phyloP scores from a whole-genome alignment of 2,888 invertebrate genomes.

The Drosophila fungiperda region DNA sequence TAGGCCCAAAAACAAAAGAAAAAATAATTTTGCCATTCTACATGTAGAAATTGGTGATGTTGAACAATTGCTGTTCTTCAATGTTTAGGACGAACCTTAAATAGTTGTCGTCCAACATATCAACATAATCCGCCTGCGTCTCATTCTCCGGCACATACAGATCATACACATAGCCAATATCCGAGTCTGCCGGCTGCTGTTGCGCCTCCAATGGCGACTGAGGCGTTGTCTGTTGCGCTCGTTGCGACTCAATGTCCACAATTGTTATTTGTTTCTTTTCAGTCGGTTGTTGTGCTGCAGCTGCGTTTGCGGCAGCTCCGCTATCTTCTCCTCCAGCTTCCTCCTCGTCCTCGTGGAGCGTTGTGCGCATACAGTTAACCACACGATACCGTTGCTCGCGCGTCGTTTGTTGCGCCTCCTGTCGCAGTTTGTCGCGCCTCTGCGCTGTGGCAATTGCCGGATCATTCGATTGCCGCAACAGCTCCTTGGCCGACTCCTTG shows the following conservation, averaged over 20 bases:
- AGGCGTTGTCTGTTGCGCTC: constrained; percentile 13
- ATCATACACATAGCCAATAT: constrained; percentile 87
- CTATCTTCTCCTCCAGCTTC: constrained; percentile 37
- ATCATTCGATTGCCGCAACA: constrained; percentile 84
- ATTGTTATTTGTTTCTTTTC: constrained; percentile 85
- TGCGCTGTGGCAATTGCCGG: constrained; percentile 84
- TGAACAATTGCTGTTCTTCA: constrained; percentile 84
- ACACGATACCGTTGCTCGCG: constrained; percentile 87
- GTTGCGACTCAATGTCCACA: constrained; percentile 86
- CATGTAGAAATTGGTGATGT: constrained; percentile 82
- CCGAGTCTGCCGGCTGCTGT: constrained; percentile 74
- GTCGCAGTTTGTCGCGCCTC: constrained; percentile 85
- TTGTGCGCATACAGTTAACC: constrained; percentile 87
- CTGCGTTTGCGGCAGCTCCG: constrained; percentile 1
- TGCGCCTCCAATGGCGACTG: constrained; percentile 10
- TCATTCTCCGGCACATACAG: constrained; percentile 87
- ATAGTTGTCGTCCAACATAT: constrained; percentile 84
- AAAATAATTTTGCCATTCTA: constrained; percentile 51
- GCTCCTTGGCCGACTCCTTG: constrained; percentile 85
- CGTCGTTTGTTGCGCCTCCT: constrained; percentile 85
- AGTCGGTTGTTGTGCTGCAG: constrained; percentile 11
- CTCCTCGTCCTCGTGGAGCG: constrained; percentile 46
- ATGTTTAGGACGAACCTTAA: constrained; percentile 85
- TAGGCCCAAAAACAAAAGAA: constrained; percentile 8
- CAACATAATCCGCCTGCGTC: constrained; percentile 85